These are phyloP conservation scores for Mesorhabditis spiculigera DNA, from an alignment of 2,888 invertebrate genomes.

Conservation along the genomic window DNA sequence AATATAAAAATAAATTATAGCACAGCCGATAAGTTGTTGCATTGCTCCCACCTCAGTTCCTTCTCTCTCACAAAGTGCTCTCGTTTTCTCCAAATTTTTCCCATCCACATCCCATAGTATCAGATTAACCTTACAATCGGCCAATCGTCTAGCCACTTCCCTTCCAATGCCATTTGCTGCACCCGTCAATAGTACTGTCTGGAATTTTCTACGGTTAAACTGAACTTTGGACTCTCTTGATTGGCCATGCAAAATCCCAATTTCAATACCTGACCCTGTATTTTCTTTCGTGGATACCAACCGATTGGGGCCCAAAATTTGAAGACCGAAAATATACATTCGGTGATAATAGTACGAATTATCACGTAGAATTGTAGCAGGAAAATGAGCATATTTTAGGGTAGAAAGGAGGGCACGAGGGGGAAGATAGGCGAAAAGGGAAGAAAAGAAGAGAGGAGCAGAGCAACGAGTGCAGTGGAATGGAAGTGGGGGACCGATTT, in stretches of 20 bases:
- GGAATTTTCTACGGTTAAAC: background rate
- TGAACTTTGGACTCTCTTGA: background rate
- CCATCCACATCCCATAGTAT: slow-evolving; percentile 2
- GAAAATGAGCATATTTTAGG: background rate
- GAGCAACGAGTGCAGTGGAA: background rate
- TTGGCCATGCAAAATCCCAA: background rate
- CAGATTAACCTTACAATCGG: background rate
- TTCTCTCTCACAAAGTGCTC: background rate
- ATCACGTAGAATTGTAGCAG: background rate
- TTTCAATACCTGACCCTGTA: slow-evolving; percentile 5
- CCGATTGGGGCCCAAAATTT: background rate
- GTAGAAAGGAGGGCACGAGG: background rate
- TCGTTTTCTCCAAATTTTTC: slow-evolving; percentile 1
- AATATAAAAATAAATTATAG: too few species aligned
- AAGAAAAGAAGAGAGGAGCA: background rate
- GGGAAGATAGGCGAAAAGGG: slow-evolving; percentile 4
- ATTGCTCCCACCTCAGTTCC: background rate
- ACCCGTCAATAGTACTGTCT: background rate
- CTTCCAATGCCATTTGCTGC: background rate
- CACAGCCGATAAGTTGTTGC: background rate
- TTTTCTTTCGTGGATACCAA: slow-evolving; percentile 3
- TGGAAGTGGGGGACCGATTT: background rate
- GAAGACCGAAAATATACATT: background rate
- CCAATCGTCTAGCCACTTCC: background rate
- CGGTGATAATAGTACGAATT: background rate